Conservation (phyloP, 2,113 vertebrate genomes). For the Lophius piscatorius region DNA sequence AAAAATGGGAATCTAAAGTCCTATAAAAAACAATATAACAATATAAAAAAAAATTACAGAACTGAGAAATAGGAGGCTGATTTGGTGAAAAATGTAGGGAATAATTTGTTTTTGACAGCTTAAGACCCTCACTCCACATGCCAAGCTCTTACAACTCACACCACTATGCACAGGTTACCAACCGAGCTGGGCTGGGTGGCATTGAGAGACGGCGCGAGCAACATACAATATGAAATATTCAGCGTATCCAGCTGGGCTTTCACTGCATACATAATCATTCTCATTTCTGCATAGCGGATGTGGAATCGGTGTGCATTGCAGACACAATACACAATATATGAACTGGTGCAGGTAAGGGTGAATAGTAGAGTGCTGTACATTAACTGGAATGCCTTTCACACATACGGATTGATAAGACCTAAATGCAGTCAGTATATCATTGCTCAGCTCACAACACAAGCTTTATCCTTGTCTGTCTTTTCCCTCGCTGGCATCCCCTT, state of each 20-base stretch:
- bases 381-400: slow-evolving; percentile 80
- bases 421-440: slow-evolving; percentile 82
- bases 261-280: slow-evolving; percentile 82
- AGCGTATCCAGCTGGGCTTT: slow-evolving; percentile 80
- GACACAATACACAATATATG: slow-evolving; percentile 61
- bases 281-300: slow-evolving; percentile 73
- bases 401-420: slow-evolving; percentile 75
- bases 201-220: slow-evolving; percentile 71
- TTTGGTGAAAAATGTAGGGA: too few species aligned
- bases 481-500: slow-evolving; percentile 78
- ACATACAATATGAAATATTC: slow-evolving; percentile 82
- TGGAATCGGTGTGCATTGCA: slow-evolving; percentile 55
- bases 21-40: too few species aligned
- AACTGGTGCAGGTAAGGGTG: slow-evolving; percentile 74
- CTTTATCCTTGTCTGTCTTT: slow-evolving; percentile 78
- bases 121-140: slow-evolving; percentile 29
- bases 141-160: slow-evolving; percentile 54
- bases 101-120: too few species aligned
- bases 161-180: slow-evolving; percentile 67
- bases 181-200: slow-evolving; percentile 65
- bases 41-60: too few species aligned
- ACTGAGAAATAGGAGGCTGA: too few species aligned
- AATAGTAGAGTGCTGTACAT: slow-evolving; percentile 72
- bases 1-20: not conserved
- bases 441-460: slow-evolving; percentile 77